phyloP scores from a whole-genome alignment of 2,113 vertebrate species.

The Excalfactoria chinensis region DNA sequence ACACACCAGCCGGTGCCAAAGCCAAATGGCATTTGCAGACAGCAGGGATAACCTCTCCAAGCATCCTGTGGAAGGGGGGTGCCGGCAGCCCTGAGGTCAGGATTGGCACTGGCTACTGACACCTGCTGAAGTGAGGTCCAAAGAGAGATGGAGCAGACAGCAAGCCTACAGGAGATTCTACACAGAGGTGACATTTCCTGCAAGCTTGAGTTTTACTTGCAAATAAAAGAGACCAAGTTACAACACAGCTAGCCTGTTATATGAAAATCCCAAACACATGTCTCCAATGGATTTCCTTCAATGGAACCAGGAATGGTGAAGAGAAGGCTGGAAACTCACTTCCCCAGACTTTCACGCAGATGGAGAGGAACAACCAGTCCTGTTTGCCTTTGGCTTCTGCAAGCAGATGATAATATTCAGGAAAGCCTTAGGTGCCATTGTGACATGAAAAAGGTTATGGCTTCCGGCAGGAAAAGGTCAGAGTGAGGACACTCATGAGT shows the following conservation, averaged over 20 bases:
- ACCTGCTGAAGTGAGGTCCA: not conserved
- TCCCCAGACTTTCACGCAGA: not conserved
- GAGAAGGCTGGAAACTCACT: not conserved
- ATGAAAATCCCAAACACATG: not conserved
- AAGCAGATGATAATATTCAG: not conserved
- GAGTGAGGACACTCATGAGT: not conserved
- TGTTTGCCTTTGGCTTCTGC: not conserved
- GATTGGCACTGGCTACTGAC: not conserved
- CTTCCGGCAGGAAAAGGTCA: not conserved
- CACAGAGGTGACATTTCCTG: not conserved
- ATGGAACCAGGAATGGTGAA: not conserved
- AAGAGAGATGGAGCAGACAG: not conserved
- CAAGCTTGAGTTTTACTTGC: not conserved
- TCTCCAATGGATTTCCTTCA: not conserved
- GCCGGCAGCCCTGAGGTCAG: not conserved
- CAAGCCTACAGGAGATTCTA: not conserved
- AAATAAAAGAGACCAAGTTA: not conserved
- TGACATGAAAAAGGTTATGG: not conserved
- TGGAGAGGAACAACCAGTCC: not conserved
- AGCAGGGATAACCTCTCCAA: not conserved
- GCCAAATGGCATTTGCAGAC: not conserved
- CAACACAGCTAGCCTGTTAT: not conserved
- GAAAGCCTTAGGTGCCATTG: not conserved
- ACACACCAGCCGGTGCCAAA: not conserved
- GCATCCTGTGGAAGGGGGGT: rapidly evolving